Percentiles rank a stretch among this genome's conserved stretches.
phyloP scores from a whole-genome alignment of 2,113 vertebrate genomes.

The Dasypus novemcinctus region DNA sequence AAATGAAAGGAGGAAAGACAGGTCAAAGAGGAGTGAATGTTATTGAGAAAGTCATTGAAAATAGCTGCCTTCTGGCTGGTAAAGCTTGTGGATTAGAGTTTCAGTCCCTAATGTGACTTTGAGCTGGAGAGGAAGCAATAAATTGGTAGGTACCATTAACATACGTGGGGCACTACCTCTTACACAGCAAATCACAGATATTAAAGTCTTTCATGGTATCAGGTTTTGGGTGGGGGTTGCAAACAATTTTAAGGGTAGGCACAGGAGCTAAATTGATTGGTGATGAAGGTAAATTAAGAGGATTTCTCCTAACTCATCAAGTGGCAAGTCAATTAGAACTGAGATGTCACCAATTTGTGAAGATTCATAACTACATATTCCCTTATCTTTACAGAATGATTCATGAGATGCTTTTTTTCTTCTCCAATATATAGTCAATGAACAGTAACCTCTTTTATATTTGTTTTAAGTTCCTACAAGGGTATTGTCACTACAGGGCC shows the following conservation, averaged over 20 bases:
- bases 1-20: slow-evolving; percentile 63
- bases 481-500: background rate
- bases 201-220: background rate
- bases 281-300: background rate
- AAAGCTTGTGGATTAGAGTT: background rate
- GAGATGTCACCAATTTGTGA: background rate
- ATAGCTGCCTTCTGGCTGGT: background rate
- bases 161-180: background rate
- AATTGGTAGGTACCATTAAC: background rate
- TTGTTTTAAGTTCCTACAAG: background rate
- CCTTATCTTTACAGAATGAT: background rate
- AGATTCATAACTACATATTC: background rate
- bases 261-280: background rate
- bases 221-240: background rate
- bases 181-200: background rate
- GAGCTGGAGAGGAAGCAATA: background rate
- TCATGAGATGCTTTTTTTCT: background rate
- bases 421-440: background rate
- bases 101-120: slow-evolving; percentile 9
- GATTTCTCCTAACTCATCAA: background rate
- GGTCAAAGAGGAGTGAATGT: slow-evolving; percentile 46
- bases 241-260: background rate
- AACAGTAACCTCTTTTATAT: background rate
- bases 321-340: background rate
- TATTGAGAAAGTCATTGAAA: slow-evolving; percentile 9